Evolutionary conservation across 2,113 vertebrate species (phyloP).

Genomic region (Rhea americana): DNA sequence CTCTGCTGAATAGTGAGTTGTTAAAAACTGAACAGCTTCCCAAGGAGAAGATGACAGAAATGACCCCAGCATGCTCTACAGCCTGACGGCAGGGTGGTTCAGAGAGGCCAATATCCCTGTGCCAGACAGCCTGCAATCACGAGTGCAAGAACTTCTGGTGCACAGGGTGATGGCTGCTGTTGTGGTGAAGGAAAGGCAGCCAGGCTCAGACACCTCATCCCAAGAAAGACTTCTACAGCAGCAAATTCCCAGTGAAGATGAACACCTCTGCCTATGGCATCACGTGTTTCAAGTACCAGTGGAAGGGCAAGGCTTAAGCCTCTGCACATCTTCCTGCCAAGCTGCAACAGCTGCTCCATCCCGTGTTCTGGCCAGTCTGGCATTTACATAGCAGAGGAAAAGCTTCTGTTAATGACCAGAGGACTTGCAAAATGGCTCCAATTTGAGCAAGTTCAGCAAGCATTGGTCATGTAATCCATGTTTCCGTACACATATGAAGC

Average conservation of each 20-base stretch:
- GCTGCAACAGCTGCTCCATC: not conserved
- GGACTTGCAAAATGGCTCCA: not conserved
- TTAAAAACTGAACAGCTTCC: not conserved
- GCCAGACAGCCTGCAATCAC: not conserved
- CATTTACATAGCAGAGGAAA: not conserved
- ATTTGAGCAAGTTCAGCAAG: not conserved
- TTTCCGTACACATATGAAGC: not conserved
- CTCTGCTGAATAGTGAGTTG: not conserved
- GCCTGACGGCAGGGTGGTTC: not conserved
- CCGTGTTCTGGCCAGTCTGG: not conserved
- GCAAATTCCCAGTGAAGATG: not conserved
- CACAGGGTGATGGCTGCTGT: accelerated
- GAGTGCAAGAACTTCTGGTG: not conserved
- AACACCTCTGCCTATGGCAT: not conserved
- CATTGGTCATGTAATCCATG: not conserved
- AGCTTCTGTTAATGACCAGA: not conserved
- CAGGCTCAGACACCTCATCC: not conserved
- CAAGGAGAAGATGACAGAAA: not conserved
- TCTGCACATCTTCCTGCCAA: not conserved
- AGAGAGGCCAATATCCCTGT: not conserved
- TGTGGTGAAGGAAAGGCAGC: not conserved
- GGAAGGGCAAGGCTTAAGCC: not conserved
- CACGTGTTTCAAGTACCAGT: accelerated
- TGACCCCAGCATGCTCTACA: accelerated
- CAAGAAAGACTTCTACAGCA: not conserved